Evolutionary conservation across 1,140 invertebrate genomes (phyloP).

Genomic region (Laodelphax striatellus): DNA sequence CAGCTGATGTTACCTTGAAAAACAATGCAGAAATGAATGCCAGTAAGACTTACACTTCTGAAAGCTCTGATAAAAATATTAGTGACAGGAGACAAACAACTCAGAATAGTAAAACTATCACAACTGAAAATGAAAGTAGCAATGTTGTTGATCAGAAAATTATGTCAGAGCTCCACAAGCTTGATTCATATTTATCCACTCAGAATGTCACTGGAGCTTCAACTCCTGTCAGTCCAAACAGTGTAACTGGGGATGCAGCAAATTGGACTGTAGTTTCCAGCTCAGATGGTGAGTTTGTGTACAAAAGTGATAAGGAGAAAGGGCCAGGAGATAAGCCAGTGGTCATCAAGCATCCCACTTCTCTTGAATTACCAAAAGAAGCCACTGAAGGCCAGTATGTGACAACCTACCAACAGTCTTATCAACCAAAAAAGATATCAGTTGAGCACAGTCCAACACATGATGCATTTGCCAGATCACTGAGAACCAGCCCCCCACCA

Average conservation of each 20-base stretch:
- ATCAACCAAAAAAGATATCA: slow-evolving; percentile 42
- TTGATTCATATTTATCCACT: slow-evolving; percentile 24
- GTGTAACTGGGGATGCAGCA: slow-evolving; percentile 13
- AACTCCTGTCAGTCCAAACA: slow-evolving; percentile 19
- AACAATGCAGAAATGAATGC: background rate
- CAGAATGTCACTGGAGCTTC: slow-evolving; percentile 17
- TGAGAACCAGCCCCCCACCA: slow-evolving; percentile 42
- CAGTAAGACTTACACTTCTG: background rate
- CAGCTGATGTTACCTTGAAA: background rate
- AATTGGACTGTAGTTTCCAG: slow-evolving; percentile 22
- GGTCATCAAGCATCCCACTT: slow-evolving; percentile 14
- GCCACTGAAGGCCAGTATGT: slow-evolving; percentile 37
- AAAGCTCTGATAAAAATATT: background rate
- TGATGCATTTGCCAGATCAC: slow-evolving; percentile 53
- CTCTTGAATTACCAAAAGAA: slow-evolving; percentile 19
- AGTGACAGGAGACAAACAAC: background rate
- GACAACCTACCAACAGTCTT: slow-evolving; percentile 46
- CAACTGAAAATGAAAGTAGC: background rate
- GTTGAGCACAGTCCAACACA: slow-evolving; percentile 52
- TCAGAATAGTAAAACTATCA: background rate
- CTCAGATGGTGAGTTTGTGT: slow-evolving; percentile 17
- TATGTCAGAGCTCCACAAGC: slow-evolving; percentile 26
- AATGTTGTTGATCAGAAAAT: slow-evolving; percentile 24
- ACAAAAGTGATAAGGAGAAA: slow-evolving; percentile 7
- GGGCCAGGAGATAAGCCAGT: background rate